These are phyloP conservation scores for Cheilosia soror DNA, from an alignment of 2,888 invertebrate genomes.

Conservation along the genomic window DNA sequence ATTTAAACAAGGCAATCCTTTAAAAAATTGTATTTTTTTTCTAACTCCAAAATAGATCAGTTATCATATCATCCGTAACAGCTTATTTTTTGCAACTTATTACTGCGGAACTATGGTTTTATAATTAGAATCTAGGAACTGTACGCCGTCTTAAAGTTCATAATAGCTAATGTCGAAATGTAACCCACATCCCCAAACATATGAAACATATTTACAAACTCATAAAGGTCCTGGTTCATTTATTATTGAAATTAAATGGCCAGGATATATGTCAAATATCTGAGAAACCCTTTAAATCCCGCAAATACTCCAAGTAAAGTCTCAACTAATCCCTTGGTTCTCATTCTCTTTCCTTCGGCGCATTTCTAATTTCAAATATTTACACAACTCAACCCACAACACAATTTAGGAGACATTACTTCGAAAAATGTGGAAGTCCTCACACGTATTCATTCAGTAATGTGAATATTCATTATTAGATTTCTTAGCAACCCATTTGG, in stretches of 20 bases:
- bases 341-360: neutral
- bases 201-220: neutral
- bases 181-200: no score
- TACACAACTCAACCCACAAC: conserved; percentile 31
- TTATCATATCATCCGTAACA: no score
- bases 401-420: conserved; percentile 34
- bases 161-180: no score
- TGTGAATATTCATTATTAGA: conserved; percentile 64
- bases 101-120: no score
- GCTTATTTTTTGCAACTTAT: no score
- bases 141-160: no score
- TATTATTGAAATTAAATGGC: neutral
- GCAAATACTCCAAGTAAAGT: neutral
- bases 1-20: no score
- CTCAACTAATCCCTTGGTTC: neutral
- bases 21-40: no score
- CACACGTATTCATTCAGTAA: conserved; percentile 47
- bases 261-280: neutral
- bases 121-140: no score
- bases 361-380: conserved; percentile 49
- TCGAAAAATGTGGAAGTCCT: conserved; percentile 44
- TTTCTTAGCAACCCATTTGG: conserved; percentile 67
- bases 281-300: neutral
- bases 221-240: neutral
- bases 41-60: no score